Evolutionary conservation across 2,113 vertebrate species (phyloP).

Genomic region (Piprites chloris): DNA sequence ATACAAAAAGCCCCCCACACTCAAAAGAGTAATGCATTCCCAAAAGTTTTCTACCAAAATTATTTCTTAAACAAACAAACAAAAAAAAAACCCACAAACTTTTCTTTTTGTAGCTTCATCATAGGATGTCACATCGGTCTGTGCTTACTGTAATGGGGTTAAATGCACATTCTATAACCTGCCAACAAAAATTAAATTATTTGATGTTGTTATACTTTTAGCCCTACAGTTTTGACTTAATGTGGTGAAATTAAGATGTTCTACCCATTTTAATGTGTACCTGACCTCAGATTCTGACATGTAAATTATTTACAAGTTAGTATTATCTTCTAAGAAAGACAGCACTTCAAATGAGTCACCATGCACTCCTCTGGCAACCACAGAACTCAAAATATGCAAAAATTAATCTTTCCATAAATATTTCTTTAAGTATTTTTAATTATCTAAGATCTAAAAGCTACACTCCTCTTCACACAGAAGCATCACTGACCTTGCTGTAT

Average conservation of each 20-base stretch:
- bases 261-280: background rate
- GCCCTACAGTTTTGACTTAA: background rate
- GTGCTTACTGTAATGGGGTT: background rate
- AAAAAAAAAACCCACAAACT: background rate
- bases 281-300: background rate
- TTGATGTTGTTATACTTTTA: background rate
- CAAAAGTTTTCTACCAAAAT: background rate
- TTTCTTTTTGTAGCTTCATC: background rate
- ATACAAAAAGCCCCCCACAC: rapidly evolving
- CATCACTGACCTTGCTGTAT: background rate
- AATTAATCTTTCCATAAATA: background rate
- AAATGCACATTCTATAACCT: background rate
- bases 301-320: background rate
- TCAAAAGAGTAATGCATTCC: background rate
- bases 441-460: background rate
- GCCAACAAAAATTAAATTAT: background rate
- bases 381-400: background rate
- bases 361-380: background rate
- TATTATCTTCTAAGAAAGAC: background rate
- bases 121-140: background rate
- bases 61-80: background rate
- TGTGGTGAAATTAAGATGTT: background rate
- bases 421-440: background rate
- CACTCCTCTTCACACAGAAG: background rate
- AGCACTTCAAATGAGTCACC: background rate